These are phyloP conservation scores for Chelidonichthys spinosus DNA, from an alignment of 2,797 vertebrate genomes.

Conservation along the genomic window DNA sequence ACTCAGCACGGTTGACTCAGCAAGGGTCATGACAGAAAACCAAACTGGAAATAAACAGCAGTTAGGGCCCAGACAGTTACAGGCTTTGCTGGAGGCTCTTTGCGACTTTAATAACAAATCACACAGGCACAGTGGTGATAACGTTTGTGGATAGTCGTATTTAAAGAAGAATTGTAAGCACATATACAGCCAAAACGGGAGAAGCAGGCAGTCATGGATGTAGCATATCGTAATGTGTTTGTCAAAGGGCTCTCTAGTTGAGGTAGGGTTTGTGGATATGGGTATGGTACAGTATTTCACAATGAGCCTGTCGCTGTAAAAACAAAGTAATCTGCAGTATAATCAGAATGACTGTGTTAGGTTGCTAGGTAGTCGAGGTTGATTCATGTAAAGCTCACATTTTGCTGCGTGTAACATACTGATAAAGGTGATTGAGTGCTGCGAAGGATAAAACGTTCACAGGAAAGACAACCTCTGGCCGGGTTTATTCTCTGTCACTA, in stretches of 20 bases:
- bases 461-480: conserved; percentile 23
- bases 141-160: conserved; percentile 28
- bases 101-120: conserved; percentile 22
- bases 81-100: conserved; percentile 22
- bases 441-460: conserved; percentile 16
- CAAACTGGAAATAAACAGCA: conserved; percentile 44
- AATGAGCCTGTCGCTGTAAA: conserved; percentile 37
- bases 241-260: conserved; percentile 66
- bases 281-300: conserved; percentile 32
- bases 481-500: conserved; percentile 34
- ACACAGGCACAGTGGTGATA: conserved; percentile 24
- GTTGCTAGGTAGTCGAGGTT: conserved; percentile 29
- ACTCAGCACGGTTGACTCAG: conserved; percentile 36
- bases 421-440: conserved; percentile 12
- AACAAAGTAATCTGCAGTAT: conserved; percentile 35
- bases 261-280: conserved; percentile 37
- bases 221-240: conserved; percentile 60
- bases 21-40: conserved; percentile 33
- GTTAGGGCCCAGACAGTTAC: conserved; percentile 21
- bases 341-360: conserved; percentile 49
- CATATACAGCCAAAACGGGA: conserved; percentile 43
- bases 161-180: conserved; percentile 47
- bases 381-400: conserved; percentile 35
- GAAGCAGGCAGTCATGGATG: conserved; percentile 63
- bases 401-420: conserved; percentile 39